Evolutionary conservation across 2,797 vertebrate species (phyloP).

Genomic region (Vespertilio murinus): DNA sequence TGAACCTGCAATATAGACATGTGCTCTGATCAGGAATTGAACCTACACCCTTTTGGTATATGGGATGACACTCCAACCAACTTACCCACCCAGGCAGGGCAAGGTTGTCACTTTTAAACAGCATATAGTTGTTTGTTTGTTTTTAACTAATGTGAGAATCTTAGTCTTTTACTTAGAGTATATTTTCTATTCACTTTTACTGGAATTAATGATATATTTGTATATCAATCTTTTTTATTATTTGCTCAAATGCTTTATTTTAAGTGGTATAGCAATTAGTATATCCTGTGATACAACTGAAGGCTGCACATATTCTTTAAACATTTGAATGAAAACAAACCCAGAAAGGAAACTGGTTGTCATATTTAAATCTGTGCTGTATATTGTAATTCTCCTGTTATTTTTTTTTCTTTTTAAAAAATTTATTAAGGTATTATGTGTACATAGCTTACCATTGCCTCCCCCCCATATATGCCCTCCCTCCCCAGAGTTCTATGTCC

Average conservation of each 20-base stretch:
- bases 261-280: neutral
- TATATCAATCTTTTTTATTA: neutral
- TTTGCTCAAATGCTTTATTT: constrained; percentile 44
- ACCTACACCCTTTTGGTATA: too few species aligned
- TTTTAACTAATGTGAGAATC: neutral
- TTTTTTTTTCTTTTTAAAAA: too few species aligned
- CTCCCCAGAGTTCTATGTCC: too few species aligned
- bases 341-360: neutral
- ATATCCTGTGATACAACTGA: constrained; percentile 13
- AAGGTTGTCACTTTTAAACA: neutral
- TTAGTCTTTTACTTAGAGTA: neutral
- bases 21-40: too few species aligned
- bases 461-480: too few species aligned
- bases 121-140: neutral
- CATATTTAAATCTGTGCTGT: neutral
- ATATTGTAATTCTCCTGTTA: neutral
- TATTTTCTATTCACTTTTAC: neutral
- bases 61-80: too few species aligned
- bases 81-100: too few species aligned
- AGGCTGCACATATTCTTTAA: neutral
- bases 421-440: too few species aligned
- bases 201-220: neutral
- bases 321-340: neutral
- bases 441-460: too few species aligned
- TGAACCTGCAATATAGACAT: too few species aligned